phyloP scores from a whole-genome alignment of 1,140 invertebrate species.

The Bilobella aurantiaca region DNA sequence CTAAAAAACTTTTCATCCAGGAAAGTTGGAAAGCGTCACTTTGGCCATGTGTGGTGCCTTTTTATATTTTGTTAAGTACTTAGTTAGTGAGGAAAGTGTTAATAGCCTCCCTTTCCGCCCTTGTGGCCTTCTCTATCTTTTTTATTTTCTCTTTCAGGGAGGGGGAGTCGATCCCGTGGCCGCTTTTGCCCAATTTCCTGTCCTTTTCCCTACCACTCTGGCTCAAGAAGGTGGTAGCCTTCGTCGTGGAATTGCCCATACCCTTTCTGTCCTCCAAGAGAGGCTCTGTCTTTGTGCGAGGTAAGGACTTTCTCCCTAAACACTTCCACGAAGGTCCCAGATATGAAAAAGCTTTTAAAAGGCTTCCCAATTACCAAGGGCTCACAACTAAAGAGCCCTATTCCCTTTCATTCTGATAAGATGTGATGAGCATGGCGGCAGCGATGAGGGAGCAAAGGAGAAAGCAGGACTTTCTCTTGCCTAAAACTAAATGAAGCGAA shows the following conservation, averaged over 20 bases:
- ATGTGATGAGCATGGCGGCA: neutral
- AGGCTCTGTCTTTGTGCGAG: conserved; percentile 15
- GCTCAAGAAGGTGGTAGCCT: conserved; percentile 15
- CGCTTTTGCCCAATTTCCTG: conserved; percentile 25
- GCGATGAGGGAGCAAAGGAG: neutral
- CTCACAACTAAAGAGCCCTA: neutral
- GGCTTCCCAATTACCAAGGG: neutral
- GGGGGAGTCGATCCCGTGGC: conserved; percentile 22
- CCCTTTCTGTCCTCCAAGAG: conserved; percentile 23
- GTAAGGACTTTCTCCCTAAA: too few relatives aligned
- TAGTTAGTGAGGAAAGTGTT: neutral
- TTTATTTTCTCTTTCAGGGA: conserved; percentile 12
- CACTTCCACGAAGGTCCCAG: neutral
- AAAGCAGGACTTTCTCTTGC: neutral
- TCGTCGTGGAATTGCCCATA: conserved; percentile 15
- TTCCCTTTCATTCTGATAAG: neutral
- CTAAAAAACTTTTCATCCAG: too few relatives aligned
- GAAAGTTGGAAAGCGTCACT: too few relatives aligned
- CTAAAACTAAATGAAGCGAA: conserved; percentile 1
- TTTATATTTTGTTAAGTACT: too few relatives aligned
- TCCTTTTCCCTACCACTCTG: conserved; percentile 21
- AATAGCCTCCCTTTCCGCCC: neutral
- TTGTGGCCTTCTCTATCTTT: conserved; percentile 3
- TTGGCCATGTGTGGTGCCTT: too few relatives aligned
- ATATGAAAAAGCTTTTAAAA: conserved; percentile 9